Evolutionary conservation across 1,140 invertebrate species (phyloP), one percentile per base, ranked within the genome.

Genomic region (Heterodera carotae): DNA sequence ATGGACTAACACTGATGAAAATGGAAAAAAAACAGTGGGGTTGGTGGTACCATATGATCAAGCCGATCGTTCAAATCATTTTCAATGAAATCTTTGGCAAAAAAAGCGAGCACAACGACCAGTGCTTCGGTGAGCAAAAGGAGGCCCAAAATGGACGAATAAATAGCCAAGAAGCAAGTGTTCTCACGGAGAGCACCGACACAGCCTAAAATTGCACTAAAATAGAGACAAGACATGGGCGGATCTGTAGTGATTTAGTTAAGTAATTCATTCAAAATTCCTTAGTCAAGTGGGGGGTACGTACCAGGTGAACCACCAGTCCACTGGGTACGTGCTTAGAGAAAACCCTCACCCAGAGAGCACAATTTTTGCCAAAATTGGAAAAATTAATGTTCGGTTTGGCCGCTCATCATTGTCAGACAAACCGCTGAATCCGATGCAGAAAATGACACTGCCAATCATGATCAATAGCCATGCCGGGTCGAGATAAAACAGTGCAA

Each of bases 381-480:
- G n/a, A n/a, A n/a, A 73, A 72, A 39, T 33, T 43, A 43, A n/a
- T n/a, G n/a, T n/a, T n/a, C n/a, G n/a, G n/a, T n/a, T n/a, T 80
- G 31, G 69, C 25, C 39, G 56, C 12, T 36, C 25, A n/a, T n/a
- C n/a, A 79, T 66, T 33, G 15, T 8, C 39, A 43, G 39, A 60
- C 27, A 62, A 84, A 80, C 82, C 82, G 69, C 94, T 94, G 88
- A 97, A 97, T 33, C 95, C 95, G 85, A 98, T 95, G 84, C 95
- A 91, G 88, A 96, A 97, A 83, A 94, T 95, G 76, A 97, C 91
- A 69, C 92, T 91, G 76, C 93, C 96, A 85, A 93, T 91, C 88
- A 96, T 92, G 88, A 98, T 95, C 79, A 98, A 91, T 76, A 97
- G 91, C 88, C 97, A 95, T 56, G 95, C 96, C 69, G 96, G 96